A percentile compares a stretch with the other conserved stretches of the same genome.
Conservation (phyloP, 2,888 invertebrate genomes). For the Eumacrocentrus americanus region DNA sequence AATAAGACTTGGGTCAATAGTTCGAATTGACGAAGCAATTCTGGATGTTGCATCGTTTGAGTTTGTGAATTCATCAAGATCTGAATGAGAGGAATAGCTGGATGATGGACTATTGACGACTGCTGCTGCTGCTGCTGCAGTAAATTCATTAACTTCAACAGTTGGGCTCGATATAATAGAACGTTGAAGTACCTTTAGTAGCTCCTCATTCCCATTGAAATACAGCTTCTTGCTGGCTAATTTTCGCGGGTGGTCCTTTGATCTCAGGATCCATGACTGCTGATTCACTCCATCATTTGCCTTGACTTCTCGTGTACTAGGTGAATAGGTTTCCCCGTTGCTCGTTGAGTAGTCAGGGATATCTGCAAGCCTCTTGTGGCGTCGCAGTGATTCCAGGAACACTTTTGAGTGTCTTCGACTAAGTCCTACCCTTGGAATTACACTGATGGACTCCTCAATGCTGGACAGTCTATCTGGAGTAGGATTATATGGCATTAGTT, state of each 20-base stretch:
- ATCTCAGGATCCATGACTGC: no score
- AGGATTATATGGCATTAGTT: neutral
- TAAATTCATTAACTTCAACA: neutral
- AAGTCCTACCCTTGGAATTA: neutral
- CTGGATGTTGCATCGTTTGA: neutral
- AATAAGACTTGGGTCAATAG: neutral
- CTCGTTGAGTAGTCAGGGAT: neutral
- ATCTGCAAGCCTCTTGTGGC: neutral
- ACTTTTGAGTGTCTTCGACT: neutral
- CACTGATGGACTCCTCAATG: neutral
- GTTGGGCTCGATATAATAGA: neutral
- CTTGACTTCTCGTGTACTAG: neutral
- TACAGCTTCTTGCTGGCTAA: no score
- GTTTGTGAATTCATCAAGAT: neutral
- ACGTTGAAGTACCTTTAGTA: no score
- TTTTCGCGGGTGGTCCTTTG: no score
- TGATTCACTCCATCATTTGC: neutral
- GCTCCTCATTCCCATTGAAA: neutral
- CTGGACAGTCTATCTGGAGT: neutral
- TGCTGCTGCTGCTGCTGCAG: neutral
- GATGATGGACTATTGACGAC: neutral
- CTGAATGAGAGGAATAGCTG: no score
- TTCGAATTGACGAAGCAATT: neutral
- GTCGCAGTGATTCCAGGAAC: neutral
- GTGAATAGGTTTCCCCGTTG: conserved; percentile 3